Evolutionary conservation across 2,888 invertebrate genomes (phyloP), one percentile per base, ranked within the genome.

Genomic region (Eremobia ochroleuca): DNA sequence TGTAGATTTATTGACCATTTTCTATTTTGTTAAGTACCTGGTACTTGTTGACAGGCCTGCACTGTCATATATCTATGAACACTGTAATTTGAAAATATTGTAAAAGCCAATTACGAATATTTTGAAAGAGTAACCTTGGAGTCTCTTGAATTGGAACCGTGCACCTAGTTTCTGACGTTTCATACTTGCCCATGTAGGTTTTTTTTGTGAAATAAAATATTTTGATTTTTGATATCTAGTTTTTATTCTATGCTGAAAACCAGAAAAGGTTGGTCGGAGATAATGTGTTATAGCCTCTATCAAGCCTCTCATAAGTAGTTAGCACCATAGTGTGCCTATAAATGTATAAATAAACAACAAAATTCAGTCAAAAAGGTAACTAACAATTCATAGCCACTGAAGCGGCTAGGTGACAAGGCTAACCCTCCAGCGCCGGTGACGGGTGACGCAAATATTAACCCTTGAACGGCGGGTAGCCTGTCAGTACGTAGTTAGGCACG

Each of bases 381-480:
- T 43, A 59, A 69, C 69, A 55, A 77, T 70, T 66, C 77, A 82
- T 65, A 66, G 82, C 13, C 78, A 83, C 34, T 73, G 65, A 43
- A 79, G 73, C 73, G 84, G 31, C 52, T 66, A 73, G 73, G 79
- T 73, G 73, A 62, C 84, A 34, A 61, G 58, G 68, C 66, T 37
- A 73, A 83, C 70, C 85, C 74, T 70, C 66, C n/a, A 59, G 34
- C 80, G 67, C 46, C 74, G 49, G 61, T 82, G 85, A 72, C 82
- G 81, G 65, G 75, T 79, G 78, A 64, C 68, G 81, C 68, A 80
- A 72, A 55, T 84, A 80, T 80, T 81, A 72, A 81, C 82, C 82
- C 85, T 82, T 83, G 71, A 71, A 85, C 70, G 85, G 72, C 76
- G 69, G 31, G 72, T 65, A 82, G 58, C 81, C 81, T 76, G 85